Evolutionary conservation across 2,888 invertebrate genomes (phyloP).

Genomic region (Rotaria magnacalcarata): DNA sequence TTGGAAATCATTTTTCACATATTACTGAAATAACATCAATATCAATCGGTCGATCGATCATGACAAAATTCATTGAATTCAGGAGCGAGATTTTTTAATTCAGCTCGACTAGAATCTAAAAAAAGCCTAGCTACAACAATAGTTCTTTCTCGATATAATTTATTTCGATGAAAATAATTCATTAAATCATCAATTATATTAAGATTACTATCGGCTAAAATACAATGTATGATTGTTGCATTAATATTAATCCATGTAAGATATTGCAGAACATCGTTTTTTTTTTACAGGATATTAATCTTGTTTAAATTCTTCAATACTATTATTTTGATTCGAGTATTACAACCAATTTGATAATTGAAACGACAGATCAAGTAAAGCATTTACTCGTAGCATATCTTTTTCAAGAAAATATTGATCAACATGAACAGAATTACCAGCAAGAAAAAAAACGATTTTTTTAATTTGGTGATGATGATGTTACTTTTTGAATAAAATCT

Average conservation of each 20-base stretch:
- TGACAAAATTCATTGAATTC: neutral
- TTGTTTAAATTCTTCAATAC: slow-evolving; percentile 71
- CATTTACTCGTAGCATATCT: slow-evolving; percentile 74
- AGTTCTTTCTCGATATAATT: neutral
- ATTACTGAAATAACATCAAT: neutral
- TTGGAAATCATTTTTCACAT: neutral
- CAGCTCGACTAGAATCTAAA: neutral
- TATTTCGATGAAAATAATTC: neutral
- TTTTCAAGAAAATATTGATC: slow-evolving; percentile 76
- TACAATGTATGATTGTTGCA: neutral
- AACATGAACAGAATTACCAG: slow-evolving; percentile 80
- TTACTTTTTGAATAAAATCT: slow-evolving; percentile 67
- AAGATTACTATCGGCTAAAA: neutral
- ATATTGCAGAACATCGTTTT: neutral
- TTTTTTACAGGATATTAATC: neutral
- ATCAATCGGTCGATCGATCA: neutral
- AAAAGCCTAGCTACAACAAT: neutral
- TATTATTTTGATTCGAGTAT: slow-evolving; percentile 80
- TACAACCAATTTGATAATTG: slow-evolving; percentile 93
- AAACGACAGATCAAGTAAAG: slow-evolving; percentile 81
- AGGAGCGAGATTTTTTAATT: neutral
- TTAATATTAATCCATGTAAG: neutral
- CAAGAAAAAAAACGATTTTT: slow-evolving; percentile 62
- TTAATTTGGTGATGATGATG: neutral
- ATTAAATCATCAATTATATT: neutral